These are phyloP conservation scores for Hybos culiciformis DNA, from an alignment of 2,888 invertebrate species.

Conservation along the genomic window DNA sequence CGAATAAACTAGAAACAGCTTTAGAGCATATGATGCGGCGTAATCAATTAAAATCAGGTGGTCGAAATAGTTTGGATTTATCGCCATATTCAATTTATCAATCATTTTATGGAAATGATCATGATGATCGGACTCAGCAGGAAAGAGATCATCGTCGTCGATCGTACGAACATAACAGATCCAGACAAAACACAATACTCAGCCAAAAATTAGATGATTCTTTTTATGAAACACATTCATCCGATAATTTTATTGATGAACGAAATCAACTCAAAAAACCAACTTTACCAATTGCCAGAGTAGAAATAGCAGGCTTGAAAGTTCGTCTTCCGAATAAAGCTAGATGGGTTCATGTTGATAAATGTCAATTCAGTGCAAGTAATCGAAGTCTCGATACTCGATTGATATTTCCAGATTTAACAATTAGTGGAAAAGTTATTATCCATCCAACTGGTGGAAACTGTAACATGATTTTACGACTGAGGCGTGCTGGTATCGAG, in stretches of 20 bases:
- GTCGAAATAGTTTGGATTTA: conserved; percentile 23
- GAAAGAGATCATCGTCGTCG: conserved; percentile 22
- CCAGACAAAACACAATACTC: conserved; percentile 2
- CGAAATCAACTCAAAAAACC: background rate
- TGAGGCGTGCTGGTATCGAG: conserved; percentile 65
- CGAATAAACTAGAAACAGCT: conserved; percentile 50
- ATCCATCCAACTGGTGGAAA: conserved; percentile 40
- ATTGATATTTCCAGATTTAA: conserved; percentile 63
- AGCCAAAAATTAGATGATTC: conserved; percentile 1
- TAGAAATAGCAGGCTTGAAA: conserved; percentile 29
- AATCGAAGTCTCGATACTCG: conserved; percentile 63
- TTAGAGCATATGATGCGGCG: conserved; percentile 45
- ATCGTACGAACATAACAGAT: conserved; percentile 15
- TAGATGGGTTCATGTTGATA: conserved; percentile 57
- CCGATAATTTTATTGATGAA: background rate
- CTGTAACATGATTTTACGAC: conserved; percentile 65
- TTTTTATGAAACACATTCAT: background rate
- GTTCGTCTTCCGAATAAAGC: conserved; percentile 52
- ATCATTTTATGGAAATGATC: conserved; percentile 27
- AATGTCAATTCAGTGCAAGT: conserved; percentile 59
- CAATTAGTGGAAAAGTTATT: conserved; percentile 63
- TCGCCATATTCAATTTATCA: conserved; percentile 32
- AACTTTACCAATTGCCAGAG: conserved; percentile 19
- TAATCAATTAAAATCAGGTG: conserved; percentile 24
- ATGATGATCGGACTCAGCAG: conserved; percentile 14